Evolutionary conservation across 2,113 vertebrate species (phyloP).

Genomic region (Lathamus discolor): DNA sequence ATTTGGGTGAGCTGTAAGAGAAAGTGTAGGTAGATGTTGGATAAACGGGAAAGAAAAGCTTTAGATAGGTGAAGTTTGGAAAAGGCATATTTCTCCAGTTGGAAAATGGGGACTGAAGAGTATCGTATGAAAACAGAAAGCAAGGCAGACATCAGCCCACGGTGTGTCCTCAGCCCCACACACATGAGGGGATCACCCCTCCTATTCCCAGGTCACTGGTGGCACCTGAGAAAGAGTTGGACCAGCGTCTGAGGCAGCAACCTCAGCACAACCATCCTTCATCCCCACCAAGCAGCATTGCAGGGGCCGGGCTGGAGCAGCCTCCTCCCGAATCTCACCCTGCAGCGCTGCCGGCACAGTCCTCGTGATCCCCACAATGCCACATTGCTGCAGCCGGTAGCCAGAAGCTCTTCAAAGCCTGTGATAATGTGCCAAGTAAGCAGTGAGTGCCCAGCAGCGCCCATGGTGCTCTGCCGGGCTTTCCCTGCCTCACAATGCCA

Average conservation of each 20-base stretch:
- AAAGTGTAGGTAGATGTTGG: background rate
- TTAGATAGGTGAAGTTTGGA: background rate
- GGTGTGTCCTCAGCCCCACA: background rate
- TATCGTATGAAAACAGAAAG: background rate
- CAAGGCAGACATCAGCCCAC: background rate
- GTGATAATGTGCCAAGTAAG: background rate
- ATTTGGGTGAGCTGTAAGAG: background rate
- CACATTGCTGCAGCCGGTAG: background rate
- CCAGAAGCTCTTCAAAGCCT: background rate
- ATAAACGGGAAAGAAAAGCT: background rate
- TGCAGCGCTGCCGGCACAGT: background rate
- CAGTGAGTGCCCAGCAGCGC: accelerated
- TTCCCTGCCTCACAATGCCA: background rate
- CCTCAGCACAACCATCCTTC: background rate
- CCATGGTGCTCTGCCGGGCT: accelerated
- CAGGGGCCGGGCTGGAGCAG: background rate
- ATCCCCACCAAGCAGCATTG: accelerated
- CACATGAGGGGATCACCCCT: background rate
- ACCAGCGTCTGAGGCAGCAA: background rate
- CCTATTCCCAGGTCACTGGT: background rate
- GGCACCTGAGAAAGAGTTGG: background rate
- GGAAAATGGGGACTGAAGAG: background rate
- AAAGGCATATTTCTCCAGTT: background rate
- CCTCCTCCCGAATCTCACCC: accelerated
- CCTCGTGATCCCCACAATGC: background rate